Base-by-base conservation (phyloP, 2,113 vertebrate species). In the Eleginops maclovinus region DNA sequence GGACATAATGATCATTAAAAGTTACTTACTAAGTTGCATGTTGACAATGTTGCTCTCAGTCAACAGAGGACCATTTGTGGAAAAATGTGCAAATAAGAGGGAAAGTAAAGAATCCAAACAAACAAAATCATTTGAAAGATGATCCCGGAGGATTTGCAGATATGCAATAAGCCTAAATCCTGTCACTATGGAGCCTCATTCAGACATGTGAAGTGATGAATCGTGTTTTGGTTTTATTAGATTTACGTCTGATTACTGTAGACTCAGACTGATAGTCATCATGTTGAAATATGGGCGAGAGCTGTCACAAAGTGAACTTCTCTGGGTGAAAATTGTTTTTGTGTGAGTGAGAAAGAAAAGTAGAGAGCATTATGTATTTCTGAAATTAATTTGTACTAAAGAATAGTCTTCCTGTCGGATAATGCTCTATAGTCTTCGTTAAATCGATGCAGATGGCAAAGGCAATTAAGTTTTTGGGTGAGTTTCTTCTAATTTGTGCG, bases 381-480 rank as follows among this genome's bases (percentile, higher is more conserved):
- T 77, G 26, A 71, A 64, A 65, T 50, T 19, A 75, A 78, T 78
- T 46, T 78, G 36, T 72, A 79, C 49, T n/a, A 17, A 19, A 31
- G 65, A 64, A 55, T 36, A 49, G 72, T 82, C 79, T 49, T 79
- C 61, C 82, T 66, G 36, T 81, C 72, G 77, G 70, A 72, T 68
- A 82, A 75, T 65, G 65, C 68, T 79, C 65, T 61, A 59, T 69
- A 74, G 72, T 81, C 69, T 75, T 70, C 70, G 73, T 83, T 65
- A 83, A 84, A 74, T 88, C 82, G 77, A 80, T 86, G 72, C 75
- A 77, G 87, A 84, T 75, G 79, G 76, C 73, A 84, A 71, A 82
- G 47, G 60, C 79, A 85, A 83, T 81, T 83, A 79, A 21, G 53
- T 53, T 76, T 87, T 75, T 86, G 59, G 72, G 68, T 59, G 64